Conservation (phyloP, 1,140 invertebrate species). For the Octopus sinensis region DNA sequence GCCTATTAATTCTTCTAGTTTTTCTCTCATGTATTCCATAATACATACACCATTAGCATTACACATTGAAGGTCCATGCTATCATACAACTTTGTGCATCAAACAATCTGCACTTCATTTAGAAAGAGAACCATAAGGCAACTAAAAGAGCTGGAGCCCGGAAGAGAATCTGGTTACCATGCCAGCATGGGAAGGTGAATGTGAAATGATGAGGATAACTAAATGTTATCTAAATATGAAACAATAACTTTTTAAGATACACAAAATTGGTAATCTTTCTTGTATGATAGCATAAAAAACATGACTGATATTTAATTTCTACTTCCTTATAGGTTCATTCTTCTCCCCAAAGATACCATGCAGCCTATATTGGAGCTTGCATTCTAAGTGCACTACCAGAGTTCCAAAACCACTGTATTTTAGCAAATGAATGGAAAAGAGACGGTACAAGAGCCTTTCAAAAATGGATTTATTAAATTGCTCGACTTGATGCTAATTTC, state of each 20-base stretch:
- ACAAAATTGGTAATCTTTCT: background rate
- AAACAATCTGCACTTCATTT: no score
- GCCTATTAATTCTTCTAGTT: no score
- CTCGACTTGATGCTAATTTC: no score
- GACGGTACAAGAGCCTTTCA: constrained; percentile 40
- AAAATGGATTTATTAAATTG: constrained; percentile 36
- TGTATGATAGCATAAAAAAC: background rate
- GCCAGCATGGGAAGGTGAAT: no score
- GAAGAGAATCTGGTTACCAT: no score
- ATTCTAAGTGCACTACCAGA: constrained; percentile 60
- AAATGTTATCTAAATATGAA: background rate
- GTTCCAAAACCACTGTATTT: constrained; percentile 61
- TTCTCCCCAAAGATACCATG: constrained; percentile 64
- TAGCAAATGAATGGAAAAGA: constrained; percentile 51
- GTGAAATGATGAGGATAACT: no score
- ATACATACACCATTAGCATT: no score
- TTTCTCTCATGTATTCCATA: no score
- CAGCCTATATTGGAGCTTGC: constrained; percentile 65
- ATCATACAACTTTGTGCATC: no score
- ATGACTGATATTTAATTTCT: background rate
- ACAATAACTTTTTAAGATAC: background rate
- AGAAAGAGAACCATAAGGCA: no score
- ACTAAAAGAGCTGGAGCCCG: no score
- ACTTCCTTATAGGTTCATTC: constrained; percentile 60
- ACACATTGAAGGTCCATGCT: no score